A percentile compares a stretch with the other conserved stretches of the same genome.
Evolutionary conservation across 2,797 vertebrate species (phyloP).

Genomic region (Pangasius djambal): DNA sequence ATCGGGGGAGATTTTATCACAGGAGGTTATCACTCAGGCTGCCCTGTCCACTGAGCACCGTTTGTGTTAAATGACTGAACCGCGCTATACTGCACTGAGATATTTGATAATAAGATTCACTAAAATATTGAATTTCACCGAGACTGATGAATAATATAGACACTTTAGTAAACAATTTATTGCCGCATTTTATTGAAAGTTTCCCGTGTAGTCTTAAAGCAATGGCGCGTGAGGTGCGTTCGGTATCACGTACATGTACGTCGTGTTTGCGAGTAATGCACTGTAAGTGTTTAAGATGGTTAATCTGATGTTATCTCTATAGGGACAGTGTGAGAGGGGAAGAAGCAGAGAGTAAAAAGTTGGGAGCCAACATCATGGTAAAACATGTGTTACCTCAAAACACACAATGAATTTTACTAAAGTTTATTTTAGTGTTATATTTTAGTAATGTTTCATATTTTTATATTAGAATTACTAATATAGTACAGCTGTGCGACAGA

Average conservation of each 20-base stretch:
- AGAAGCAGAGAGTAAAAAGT: conserved; percentile 96
- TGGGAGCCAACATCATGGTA: conserved; percentile 87
- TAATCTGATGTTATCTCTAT: neutral
- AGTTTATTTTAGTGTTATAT: neutral
- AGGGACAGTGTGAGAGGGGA: conserved; percentile 99
- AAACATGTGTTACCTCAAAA: neutral
- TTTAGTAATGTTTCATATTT: neutral
- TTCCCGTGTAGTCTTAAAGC: neutral
- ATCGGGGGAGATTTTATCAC: neutral
- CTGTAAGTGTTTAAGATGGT: neutral
- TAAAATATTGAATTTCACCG: too few relatives aligned
- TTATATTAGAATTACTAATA: neutral
- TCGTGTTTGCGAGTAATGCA: neutral
- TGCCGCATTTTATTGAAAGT: neutral
- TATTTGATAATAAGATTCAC: neutral
- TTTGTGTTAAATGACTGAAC: neutral
- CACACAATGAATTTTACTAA: neutral
- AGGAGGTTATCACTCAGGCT: neutral
- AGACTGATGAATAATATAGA: neutral
- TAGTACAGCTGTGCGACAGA: neutral
- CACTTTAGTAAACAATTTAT: too few relatives aligned
- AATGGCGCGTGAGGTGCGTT: neutral
- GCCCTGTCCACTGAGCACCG: neutral
- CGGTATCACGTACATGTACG: neutral
- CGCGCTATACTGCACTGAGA: neutral